Evolutionary conservation across 2,888 invertebrate genomes (phyloP).

Genomic region (Chaetoderma sp.): DNA sequence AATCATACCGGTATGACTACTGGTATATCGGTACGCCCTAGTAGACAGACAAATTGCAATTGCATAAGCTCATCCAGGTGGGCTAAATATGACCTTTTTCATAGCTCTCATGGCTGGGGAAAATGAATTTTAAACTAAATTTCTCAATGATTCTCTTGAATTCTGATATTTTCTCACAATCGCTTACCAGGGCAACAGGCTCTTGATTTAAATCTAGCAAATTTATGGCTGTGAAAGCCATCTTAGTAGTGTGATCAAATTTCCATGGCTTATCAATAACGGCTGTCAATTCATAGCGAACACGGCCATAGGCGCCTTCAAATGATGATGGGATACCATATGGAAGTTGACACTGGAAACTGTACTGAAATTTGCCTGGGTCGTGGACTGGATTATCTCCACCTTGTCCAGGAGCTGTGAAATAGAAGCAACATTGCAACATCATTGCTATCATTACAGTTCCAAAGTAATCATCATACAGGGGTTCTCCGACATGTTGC

Average conservation of each 20-base stretch:
- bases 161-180: too few species aligned
- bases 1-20: too few species aligned
- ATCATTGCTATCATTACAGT: not conserved
- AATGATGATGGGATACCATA: constrained; percentile 64
- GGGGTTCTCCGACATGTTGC: not conserved
- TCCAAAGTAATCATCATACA: not conserved
- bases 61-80: too few species aligned
- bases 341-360: constrained; percentile 82
- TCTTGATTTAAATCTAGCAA: constrained; percentile 82
- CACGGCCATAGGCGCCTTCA: constrained; percentile 73
- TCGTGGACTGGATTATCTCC: constrained; percentile 71
- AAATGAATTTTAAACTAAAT: too few species aligned
- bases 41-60: too few species aligned
- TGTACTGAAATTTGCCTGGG: constrained; percentile 80
- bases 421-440: not conserved
- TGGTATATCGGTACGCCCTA: too few species aligned
- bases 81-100: too few species aligned
- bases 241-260: constrained; percentile 85
- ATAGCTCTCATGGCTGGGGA: too few species aligned
- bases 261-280: constrained; percentile 85
- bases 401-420: constrained; percentile 24
- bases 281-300: constrained; percentile 85
- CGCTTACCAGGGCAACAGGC: constrained; percentile 56
- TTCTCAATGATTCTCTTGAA: too few species aligned
- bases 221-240: constrained; percentile 84